Evolutionary conservation across 1,140 invertebrate species (phyloP).

Genomic region (Platorchestia sp.): DNA sequence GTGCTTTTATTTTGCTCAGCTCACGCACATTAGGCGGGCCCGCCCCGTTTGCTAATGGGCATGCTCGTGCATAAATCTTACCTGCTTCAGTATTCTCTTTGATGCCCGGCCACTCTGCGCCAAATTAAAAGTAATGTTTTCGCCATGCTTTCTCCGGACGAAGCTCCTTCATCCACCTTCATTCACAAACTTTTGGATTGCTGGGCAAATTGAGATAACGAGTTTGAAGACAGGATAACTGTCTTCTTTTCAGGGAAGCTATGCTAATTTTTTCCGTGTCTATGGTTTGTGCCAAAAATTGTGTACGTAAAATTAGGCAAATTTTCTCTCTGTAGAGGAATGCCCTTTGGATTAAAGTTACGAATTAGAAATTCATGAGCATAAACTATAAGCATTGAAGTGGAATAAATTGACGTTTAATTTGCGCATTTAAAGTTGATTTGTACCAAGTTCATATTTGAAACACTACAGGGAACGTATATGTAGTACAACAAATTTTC

Average conservation of each 20-base stretch:
- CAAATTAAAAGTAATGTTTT: constrained; percentile 40
- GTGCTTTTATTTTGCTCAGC: constrained; percentile 1
- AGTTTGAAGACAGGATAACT: neutral
- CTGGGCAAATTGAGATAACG: neutral
- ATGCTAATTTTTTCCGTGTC: neutral
- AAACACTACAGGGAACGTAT: neutral
- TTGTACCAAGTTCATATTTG: neutral
- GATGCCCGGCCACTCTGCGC: neutral
- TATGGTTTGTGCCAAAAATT: neutral
- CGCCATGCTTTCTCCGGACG: neutral
- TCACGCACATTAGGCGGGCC: constrained; percentile 21
- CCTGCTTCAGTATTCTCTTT: constrained; percentile 35
- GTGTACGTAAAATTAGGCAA: neutral
- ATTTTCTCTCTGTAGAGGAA: neutral
- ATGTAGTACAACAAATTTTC: neutral
- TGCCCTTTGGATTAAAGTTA: neutral
- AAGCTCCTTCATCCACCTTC: neutral
- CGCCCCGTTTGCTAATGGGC: neutral
- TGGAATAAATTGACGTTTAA: neutral
- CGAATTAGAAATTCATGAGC: neutral
- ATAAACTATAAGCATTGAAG: neutral
- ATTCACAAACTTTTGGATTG: neutral
- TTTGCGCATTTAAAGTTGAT: neutral
- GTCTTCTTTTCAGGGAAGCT: neutral
- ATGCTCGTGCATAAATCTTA: constrained; percentile 4